phyloP scores from a whole-genome alignment of 2,888 invertebrate genomes.

The Synanthedon vespiformis region DNA sequence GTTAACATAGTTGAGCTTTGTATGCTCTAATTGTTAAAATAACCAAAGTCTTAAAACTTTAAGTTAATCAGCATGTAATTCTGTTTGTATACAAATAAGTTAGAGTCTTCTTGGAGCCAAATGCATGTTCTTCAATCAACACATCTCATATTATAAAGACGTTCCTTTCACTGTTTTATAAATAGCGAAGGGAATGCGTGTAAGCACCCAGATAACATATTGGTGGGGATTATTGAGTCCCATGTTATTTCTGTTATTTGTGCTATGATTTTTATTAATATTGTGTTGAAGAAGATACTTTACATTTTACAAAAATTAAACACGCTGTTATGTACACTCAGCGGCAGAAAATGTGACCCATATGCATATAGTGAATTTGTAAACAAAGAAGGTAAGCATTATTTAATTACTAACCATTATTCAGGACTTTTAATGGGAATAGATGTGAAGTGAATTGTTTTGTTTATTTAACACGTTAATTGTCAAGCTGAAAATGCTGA shows the following conservation, averaged over 20 bases:
- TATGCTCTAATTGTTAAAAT: background rate
- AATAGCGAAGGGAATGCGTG: conserved; percentile 49
- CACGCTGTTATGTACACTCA: too few relatives aligned
- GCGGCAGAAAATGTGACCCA: too few relatives aligned
- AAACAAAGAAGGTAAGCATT: too few relatives aligned
- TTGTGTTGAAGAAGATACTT: too few relatives aligned
- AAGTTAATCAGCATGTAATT: background rate
- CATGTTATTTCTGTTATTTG: conserved; percentile 26
- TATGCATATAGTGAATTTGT: too few relatives aligned
- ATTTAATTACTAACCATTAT: too few relatives aligned
- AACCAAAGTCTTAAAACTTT: too few relatives aligned
- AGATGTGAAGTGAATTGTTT: too few relatives aligned
- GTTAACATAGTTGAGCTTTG: background rate
- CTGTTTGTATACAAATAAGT: background rate
- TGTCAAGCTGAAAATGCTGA: too few relatives aligned
- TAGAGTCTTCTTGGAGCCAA: background rate
- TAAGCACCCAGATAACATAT: conserved; percentile 25
- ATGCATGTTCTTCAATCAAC: conserved; percentile 41
- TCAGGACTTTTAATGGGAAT: too few relatives aligned
- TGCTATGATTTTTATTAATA: conserved; percentile 1
- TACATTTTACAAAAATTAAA: too few relatives aligned
- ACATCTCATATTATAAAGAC: conserved; percentile 33
- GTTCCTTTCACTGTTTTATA: conserved; percentile 46
- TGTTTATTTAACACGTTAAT: too few relatives aligned
- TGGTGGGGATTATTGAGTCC: conserved; percentile 36